phyloP scores from a whole-genome alignment of 2,113 vertebrate genomes.

The Plecotus auritus region DNA sequence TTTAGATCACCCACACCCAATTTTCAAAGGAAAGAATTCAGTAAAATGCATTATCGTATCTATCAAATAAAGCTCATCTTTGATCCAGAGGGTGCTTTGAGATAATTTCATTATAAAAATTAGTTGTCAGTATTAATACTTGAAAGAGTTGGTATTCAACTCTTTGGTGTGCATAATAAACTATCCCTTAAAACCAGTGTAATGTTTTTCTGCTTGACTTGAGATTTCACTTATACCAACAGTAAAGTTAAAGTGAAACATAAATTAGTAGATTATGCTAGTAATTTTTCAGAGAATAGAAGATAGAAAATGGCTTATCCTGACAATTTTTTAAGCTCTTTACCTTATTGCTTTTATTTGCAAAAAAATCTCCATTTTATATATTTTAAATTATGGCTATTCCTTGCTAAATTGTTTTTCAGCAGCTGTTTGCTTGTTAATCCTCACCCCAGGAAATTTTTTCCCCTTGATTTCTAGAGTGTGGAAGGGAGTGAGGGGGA shows the following conservation, averaged over 20 bases:
- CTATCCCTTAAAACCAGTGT: not conserved
- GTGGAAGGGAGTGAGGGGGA: no score
- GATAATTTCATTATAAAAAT: not conserved
- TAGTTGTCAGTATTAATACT: not conserved
- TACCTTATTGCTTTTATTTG: not conserved
- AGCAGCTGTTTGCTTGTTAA: not conserved
- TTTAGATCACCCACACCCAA: not conserved
- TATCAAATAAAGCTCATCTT: not conserved
- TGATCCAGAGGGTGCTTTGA: not conserved
- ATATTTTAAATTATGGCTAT: not conserved
- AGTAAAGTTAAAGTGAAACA: not conserved
- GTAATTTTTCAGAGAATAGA: not conserved
- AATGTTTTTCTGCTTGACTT: not conserved
- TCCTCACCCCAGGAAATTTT: no score
- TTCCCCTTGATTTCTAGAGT: no score
- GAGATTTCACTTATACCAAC: not conserved
- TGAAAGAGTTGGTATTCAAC: not conserved
- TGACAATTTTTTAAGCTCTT: not conserved
- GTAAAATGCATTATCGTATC: not conserved
- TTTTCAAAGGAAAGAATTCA: not conserved
- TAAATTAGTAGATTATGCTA: not conserved
- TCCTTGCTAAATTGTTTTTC: not conserved
- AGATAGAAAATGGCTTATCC: not conserved
- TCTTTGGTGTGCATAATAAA: not conserved
- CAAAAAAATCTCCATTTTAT: not conserved